Evolutionary conservation across 2,888 invertebrate species (phyloP).

Genomic region (Luperina nickerlii): DNA sequence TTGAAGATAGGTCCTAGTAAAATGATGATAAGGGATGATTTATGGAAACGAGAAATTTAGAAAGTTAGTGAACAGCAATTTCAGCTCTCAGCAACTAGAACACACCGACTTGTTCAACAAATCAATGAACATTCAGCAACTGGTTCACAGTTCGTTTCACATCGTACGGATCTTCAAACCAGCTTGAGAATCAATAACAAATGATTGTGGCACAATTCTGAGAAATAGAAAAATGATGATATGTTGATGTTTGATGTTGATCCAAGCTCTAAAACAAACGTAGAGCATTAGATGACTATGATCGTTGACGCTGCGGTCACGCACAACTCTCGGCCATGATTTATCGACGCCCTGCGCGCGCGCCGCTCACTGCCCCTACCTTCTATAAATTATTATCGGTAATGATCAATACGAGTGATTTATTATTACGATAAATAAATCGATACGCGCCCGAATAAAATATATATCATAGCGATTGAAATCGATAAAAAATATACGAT

Average conservation of each 20-base stretch:
- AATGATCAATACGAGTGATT: conserved; percentile 87
- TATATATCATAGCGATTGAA: conserved; percentile 72
- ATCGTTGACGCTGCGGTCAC: conserved; percentile 64
- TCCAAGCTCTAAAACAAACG: conserved; percentile 66
- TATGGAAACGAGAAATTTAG: neutral
- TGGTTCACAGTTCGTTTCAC: neutral
- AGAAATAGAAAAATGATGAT: conserved; percentile 54
- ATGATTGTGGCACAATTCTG: conserved; percentile 37
- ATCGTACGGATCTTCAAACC: conserved; percentile 24
- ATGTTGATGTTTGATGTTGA: conserved; percentile 33
- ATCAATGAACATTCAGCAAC: conserved; percentile 13
- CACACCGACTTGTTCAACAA: neutral
- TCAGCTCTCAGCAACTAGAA: neutral
- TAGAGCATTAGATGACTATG: conserved; percentile 57
- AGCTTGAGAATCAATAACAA: conserved; percentile 37
- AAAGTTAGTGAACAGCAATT: neutral
- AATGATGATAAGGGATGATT: neutral
- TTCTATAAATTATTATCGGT: conserved; percentile 88
- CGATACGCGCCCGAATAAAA: conserved; percentile 79
- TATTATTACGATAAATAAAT: conserved; percentile 86
- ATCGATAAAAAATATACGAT: conserved; percentile 66
- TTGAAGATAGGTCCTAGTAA: neutral
- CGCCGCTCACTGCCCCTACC: conserved; percentile 74
- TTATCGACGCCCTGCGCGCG: conserved; percentile 73
- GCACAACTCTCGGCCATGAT: conserved; percentile 71